phyloP scores from a whole-genome alignment of 2,888 invertebrate species.

The Platycheirus albimanus region DNA sequence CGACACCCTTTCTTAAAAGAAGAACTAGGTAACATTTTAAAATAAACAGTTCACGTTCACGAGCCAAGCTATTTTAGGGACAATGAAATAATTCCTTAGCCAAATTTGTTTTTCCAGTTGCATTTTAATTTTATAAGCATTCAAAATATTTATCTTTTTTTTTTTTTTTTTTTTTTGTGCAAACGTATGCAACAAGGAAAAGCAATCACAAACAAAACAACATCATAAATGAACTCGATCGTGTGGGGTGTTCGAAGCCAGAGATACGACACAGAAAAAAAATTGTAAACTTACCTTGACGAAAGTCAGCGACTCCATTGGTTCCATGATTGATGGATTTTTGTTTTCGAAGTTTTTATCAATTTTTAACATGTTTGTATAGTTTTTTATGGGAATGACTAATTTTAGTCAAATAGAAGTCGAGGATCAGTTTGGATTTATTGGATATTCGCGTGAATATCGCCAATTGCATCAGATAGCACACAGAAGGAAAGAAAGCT shows the following conservation, averaged over 20 bases:
- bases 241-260: not conserved
- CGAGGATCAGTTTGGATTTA: no score
- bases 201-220: not conserved
- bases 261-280: slow-evolving; percentile 39
- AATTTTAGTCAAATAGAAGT: not conserved
- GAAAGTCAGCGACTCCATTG: slow-evolving; percentile 77
- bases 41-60: no score
- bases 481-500: not conserved
- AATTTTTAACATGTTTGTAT: slow-evolving; percentile 51
- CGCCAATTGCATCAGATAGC: slow-evolving; percentile 37
- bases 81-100: not conserved
- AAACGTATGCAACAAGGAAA: slow-evolving; percentile 9
- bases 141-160: not conserved
- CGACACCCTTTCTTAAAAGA: no score
- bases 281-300: slow-evolving; percentile 79
- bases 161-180: not conserved
- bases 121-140: not conserved
- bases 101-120: not conserved
- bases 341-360: slow-evolving; percentile 46
- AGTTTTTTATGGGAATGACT: not conserved
- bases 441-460: slow-evolving; percentile 26
- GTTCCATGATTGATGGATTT: slow-evolving; percentile 80
- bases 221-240: not conserved
- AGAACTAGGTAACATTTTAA: no score
- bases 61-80: slow-evolving; percentile 8